Conservation (phyloP, 2,888 invertebrate species). For the Eutolmus rufibarbis region DNA sequence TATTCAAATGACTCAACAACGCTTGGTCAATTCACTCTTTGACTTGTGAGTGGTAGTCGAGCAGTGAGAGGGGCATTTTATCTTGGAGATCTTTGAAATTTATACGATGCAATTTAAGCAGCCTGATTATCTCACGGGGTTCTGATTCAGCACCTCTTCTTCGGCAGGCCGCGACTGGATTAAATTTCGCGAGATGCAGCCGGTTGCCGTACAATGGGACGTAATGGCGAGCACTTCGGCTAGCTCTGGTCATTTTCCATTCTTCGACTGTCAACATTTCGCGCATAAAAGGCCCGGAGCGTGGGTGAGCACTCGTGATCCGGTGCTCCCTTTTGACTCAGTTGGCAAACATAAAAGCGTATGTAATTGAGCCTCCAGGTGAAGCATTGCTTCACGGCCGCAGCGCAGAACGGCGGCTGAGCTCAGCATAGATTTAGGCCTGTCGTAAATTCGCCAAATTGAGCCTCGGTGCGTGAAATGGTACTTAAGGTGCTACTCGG, state of each 20-base stretch:
- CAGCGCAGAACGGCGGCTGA: not conserved
- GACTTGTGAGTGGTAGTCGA: not conserved
- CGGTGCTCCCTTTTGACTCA: not conserved
- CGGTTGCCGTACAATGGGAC: not conserved
- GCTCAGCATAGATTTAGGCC: not conserved
- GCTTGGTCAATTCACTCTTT: not conserved
- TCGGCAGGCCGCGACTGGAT: not conserved
- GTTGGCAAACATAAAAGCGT: constrained; percentile 3
- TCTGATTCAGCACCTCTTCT: constrained; percentile 6
- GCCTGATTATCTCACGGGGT: not conserved
- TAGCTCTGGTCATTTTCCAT: not conserved
- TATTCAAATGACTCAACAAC: not conserved
- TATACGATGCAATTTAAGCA: constrained; percentile 10
- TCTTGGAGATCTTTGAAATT: not conserved
- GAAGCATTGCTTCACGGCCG: not conserved
- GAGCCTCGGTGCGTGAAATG: constrained; percentile 20
- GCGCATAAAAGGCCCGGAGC: not conserved
- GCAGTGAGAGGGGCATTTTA: not conserved
- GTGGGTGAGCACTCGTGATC: not conserved
- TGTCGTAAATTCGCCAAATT: constrained; percentile 6
- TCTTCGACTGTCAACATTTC: not conserved
- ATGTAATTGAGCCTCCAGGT: constrained; percentile 6
- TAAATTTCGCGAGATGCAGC: not conserved
- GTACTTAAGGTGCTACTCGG: not conserved
- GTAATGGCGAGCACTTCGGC: not conserved